A percentile compares a stretch with the other conserved stretches of the same genome.
These are phyloP conservation scores for Vannuccia rotundouncinata DNA, from an alignment of 2,888 invertebrate genomes.

Conservation along the genomic window DNA sequence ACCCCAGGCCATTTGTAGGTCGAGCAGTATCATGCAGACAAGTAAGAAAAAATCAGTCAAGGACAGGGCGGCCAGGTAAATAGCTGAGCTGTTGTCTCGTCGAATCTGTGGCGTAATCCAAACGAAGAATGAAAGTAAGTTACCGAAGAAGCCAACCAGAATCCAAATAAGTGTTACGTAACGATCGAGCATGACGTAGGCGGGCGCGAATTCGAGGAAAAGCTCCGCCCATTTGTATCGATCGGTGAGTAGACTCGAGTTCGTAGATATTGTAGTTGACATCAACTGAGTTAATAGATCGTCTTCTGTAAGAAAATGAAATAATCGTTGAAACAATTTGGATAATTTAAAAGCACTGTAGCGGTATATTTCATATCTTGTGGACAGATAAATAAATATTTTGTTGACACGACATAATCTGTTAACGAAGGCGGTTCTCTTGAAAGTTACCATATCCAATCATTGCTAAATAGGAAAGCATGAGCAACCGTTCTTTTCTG, in stretches of 20 bases:
- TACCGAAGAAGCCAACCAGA: constrained; percentile 49
- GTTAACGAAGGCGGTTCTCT: too few species aligned
- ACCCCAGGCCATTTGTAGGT: constrained; percentile 53
- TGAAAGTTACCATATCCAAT: too few species aligned
- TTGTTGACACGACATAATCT: too few species aligned
- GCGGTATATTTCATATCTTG: too few species aligned
- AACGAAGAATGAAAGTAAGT: constrained; percentile 50
- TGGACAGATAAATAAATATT: too few species aligned
- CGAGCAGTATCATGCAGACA: constrained; percentile 48
- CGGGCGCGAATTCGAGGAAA: constrained; percentile 44
- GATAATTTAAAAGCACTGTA: too few species aligned
- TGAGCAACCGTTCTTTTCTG: too few species aligned
- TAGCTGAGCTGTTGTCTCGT: constrained; percentile 52
- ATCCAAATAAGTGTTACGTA: constrained; percentile 52
- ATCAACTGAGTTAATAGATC: too few species aligned
- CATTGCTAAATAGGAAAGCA: too few species aligned
- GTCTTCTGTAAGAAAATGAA: too few species aligned
- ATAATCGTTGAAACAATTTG: too few species aligned
- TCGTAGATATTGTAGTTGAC: neutral
- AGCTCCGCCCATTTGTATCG: constrained; percentile 37
- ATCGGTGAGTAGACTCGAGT: neutral
- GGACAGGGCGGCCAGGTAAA: constrained; percentile 52
- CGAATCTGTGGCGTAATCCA: constrained; percentile 51
- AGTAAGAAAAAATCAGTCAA: constrained; percentile 49
- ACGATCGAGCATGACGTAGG: constrained; percentile 47